Conservation (phyloP, 2,888 invertebrate genomes). For the Itoplectis maculator region DNA sequence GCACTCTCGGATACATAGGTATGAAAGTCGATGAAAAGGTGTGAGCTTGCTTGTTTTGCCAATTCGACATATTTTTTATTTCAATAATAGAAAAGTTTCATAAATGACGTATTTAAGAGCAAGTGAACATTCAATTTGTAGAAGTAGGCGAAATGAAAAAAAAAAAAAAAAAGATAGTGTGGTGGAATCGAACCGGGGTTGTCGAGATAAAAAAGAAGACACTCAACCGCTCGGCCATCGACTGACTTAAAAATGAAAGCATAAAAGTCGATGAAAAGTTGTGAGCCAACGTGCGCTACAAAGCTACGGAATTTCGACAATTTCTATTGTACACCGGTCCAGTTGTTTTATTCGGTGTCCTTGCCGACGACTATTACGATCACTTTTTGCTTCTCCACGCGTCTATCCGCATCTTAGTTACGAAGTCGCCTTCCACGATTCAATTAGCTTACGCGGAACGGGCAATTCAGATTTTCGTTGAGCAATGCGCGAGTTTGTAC, state of each 20-base stretch:
- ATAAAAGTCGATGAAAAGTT: too few species aligned
- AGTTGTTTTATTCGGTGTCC: conserved; percentile 60
- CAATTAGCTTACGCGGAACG: neutral
- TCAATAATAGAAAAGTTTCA: too few species aligned
- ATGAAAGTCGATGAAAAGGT: neutral
- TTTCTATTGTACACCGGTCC: conserved; percentile 71
- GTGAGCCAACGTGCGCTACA: conserved; percentile 60
- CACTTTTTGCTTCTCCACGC: conserved; percentile 56
- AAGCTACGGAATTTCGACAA: conserved; percentile 72
- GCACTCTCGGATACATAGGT: too few species aligned
- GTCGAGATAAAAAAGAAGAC: too few species aligned
- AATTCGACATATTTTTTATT: neutral
- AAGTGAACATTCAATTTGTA: too few species aligned
- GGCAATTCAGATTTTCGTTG: neutral
- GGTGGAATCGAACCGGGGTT: too few species aligned
- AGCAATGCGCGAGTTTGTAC: too few species aligned
- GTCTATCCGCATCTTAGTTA: conserved; percentile 27
- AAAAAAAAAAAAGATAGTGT: too few species aligned
- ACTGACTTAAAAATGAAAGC: too few species aligned
- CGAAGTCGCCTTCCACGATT: neutral
- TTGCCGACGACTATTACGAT: conserved; percentile 41
- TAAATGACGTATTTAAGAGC: too few species aligned
- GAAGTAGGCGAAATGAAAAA: too few species aligned
- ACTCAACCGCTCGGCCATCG: too few species aligned
- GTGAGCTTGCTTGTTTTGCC: neutral